Base-by-base conservation (phyloP, 1,140 invertebrate species). In the Zaprionus kolodkinae region DNA sequence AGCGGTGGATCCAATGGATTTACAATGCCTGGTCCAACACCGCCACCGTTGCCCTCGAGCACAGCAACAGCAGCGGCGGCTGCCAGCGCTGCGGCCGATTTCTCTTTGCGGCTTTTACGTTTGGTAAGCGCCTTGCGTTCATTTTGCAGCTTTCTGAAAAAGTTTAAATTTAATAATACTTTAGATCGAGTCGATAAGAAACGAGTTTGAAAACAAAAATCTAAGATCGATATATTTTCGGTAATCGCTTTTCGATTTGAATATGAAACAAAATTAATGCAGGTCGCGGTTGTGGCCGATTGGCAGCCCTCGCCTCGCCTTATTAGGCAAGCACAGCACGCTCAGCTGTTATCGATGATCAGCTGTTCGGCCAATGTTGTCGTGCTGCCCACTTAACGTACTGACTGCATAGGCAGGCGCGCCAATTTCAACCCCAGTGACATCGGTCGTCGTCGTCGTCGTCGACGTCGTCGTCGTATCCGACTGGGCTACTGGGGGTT, bases 61-160 rank as follows among this genome's bases (percentile, higher is more conserved):
- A 88, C 85, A 1, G 83, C 85, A 6, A 76, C 85, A 0, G 81
- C 84, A 10, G 90, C 86, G 3, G 87, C 81, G 7, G 77, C 84
- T 30, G 84, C 84, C 72, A 88, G 72, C 0, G 81, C 87, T 35
- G 86, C 86, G 5, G 86, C 86, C 6, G 86, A 85, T 15, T 92
- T 92, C 56, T 92, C 91, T 54, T 92, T 91, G n/a, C 91, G 89
- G 48, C 78, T 92, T 59, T 92, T 92, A n/a, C 91, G 87, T 38
- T 92, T 92, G 4, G 91, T 80, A 25, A 86, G 76, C 13, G 82
- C 57, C 68, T 91, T 92, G 7, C 87, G 84, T 30, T 92, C 91
- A 82, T 91, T 81, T 72, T 92, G 87, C 45, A 91, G 52, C 67
- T 87, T 90, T 75, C 90, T 91, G 45, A 0, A 72, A 74, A 9